Evolutionary conservation across 37 sponge, comb jelly and placozoan species (phyloP), one percentile per base, ranked within the genome.

Genomic region (Axinella damicornis): DNA sequence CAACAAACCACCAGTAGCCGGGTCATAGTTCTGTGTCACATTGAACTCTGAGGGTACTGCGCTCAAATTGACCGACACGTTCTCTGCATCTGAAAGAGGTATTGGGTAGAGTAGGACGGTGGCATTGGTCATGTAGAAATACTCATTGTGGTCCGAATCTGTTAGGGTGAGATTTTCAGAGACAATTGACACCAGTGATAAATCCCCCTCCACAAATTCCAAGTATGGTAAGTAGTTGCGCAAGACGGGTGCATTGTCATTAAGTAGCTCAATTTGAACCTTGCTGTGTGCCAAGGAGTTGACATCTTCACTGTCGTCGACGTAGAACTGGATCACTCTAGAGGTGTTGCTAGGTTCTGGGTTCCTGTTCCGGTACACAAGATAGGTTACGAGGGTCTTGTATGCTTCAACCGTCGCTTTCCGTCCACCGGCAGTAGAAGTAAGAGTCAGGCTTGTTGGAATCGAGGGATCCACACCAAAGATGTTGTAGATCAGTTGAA

Each of bases 131-230:
- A 96, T 96, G 60, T 66, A 81, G 77, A 94, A 96, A 85, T 65
- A 96, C 31, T 88, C 92, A 28, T 93, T 96, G 69, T 96, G 94
- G 53, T 96, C 97, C 11, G 57, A 22, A 62, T 96, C 97, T 22
- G 85, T 80, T 18, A 96, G 84, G 20, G 84, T 82, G 19, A 94
- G 89, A 38, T 82, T 65, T 17, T 65, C 65, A 5, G 92, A 77
- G 21, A 70, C 77, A 31, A 91, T 46, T 36, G 91, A 62, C 18
- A 88, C 78, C 16, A 88, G 88, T 35, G 55, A 62, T 0, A 63
- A 24, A 0, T 63, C 62, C 5, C 72, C 87, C 53, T 96, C 97
- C 0, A 77, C 83, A 53, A 94, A 91, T 11, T 65, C 34, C 11
- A 89, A 24, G 0, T 57, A 14, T 0, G 63, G 46, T 31, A 89